Base-by-base conservation (phyloP, 2,797 vertebrate genomes). In the Peromyscus attwateri region DNA sequence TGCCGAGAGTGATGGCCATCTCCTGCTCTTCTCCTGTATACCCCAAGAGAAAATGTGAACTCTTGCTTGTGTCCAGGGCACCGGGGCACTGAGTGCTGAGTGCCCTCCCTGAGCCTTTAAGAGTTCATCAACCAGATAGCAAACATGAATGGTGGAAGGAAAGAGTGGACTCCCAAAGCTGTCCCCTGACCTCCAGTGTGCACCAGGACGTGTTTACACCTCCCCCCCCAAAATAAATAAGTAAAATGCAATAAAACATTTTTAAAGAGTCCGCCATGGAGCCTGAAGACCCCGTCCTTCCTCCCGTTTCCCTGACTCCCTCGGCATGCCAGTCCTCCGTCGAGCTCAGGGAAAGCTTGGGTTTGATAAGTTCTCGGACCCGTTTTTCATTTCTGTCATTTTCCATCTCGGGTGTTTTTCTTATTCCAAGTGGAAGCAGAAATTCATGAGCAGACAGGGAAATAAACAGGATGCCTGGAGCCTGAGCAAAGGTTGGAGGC, bases 401-500 rank as follows among this genome's bases (percentile, higher is more conserved):
- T 88, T 71, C 57, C 87, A 6, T 60, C 82, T 92, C 8, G 1
- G 87, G 31, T 80, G 89, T 66, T 92, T 94, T 91, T 83, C 70
- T 55, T 62, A 76, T 37, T 82, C 79, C 87, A 94, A 95, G n/a
- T 60, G 88, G 73, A 96, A 96, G 68, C 77, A 88, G 77, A 96
- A 97, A 95, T 96, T 96, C 85, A 89, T 40, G 85, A 89, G 83
- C 76, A 88, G 71, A 64, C 92, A 55, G 80, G 55, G 81, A 76
- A 91, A 89, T 85, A 95, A 96, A 97, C 60, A 95, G 81, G 93
- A 83, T 13, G 62, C 66, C 62, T n/a, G 66, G 79, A 87, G 70
- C 57, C 71, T 89, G 49, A 91, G 92, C 92, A 94, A 96, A 98
- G 94, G 96, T 94, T 66, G 68, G 62, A 87, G 43, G 37, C 93